A percentile compares a stretch with the other conserved stretches of the same genome.
Evolutionary conservation across 2,888 invertebrate species (phyloP).

Genomic region (Trichogramma dendrolimi): DNA sequence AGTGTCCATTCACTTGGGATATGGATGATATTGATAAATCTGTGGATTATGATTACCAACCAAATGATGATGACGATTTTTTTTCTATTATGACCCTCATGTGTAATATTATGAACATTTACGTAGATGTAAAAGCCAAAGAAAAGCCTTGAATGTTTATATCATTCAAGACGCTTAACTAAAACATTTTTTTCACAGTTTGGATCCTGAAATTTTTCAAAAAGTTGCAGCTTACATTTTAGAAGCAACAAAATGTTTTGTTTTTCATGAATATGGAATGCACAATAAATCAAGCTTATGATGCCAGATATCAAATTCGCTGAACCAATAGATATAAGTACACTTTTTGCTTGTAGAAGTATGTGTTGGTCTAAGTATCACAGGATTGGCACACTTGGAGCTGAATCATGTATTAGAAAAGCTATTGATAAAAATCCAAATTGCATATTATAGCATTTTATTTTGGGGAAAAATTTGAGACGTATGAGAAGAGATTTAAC

Average conservation of each 20-base stretch:
- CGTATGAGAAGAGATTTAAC: slow-evolving; percentile 11
- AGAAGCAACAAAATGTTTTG: slow-evolving; percentile 1
- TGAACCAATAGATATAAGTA: slow-evolving; percentile 5
- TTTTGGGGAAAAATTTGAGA: slow-evolving; percentile 20
- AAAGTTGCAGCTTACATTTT: slow-evolving; percentile 4
- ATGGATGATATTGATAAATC: slow-evolving; percentile 9
- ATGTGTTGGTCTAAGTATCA: slow-evolving; percentile 17
- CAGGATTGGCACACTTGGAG: not conserved
- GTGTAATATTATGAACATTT: slow-evolving; percentile 9
- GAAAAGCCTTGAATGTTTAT: not conserved
- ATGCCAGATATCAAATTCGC: not conserved
- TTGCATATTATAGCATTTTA: slow-evolving; percentile 9
- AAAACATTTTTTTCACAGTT: not conserved
- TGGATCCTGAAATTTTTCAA: not conserved
- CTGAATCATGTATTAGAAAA: slow-evolving; percentile 2
- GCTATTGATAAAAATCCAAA: slow-evolving; percentile 10
- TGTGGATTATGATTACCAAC: slow-evolving; percentile 5
- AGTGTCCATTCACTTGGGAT: slow-evolving; percentile 22
- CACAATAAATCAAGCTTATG: not conserved
- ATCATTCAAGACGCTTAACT: not conserved
- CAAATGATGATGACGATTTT: slow-evolving; percentile 23
- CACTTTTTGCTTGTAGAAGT: slow-evolving; percentile 8
- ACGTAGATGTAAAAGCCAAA: not conserved
- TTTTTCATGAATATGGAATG: not conserved
- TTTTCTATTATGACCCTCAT: slow-evolving; percentile 14